These are phyloP conservation scores for Ataeniobius toweri DNA, from an alignment of 2,797 vertebrate species.

Conservation along the genomic window DNA sequence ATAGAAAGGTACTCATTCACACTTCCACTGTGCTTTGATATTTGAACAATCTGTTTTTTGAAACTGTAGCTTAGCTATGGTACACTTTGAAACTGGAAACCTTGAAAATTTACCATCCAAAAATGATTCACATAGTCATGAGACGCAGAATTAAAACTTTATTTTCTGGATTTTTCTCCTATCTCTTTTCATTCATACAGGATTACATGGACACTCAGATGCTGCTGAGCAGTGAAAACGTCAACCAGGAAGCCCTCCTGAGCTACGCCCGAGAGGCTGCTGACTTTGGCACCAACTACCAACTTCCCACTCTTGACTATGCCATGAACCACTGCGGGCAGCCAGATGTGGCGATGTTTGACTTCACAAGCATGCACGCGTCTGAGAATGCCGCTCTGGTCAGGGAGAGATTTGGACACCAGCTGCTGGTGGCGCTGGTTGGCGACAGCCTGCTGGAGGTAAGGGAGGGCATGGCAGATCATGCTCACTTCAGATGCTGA, in stretches of 20 bases:
- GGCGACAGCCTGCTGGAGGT: constrained; percentile 98
- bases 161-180: constrained; percentile 9
- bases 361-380: constrained; percentile 98
- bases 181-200: constrained; percentile 69
- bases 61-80: neutral
- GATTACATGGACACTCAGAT: constrained; percentile 91
- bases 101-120: neutral
- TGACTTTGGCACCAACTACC: constrained; percentile 96
- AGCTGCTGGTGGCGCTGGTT: constrained; percentile 92
- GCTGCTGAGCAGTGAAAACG: constrained; percentile 89
- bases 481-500: neutral
- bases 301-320: constrained; percentile 94
- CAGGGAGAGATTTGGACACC: constrained; percentile 90
- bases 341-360: constrained; percentile 98
- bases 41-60: constrained; percentile 16
- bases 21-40: neutral
- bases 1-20: constrained; percentile 71
- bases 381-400: constrained; percentile 94
- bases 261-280: constrained; percentile 95
- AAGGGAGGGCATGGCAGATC: constrained; percentile 19
- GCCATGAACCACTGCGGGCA: constrained; percentile 93
- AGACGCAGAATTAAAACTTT: neutral
- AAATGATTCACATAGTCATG: neutral
- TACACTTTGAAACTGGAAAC: neutral
- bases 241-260: constrained; percentile 93